These are phyloP conservation scores for Prionailurus bengalensis DNA, from an alignment of 2,113 vertebrate genomes.

Conservation along the genomic window DNA sequence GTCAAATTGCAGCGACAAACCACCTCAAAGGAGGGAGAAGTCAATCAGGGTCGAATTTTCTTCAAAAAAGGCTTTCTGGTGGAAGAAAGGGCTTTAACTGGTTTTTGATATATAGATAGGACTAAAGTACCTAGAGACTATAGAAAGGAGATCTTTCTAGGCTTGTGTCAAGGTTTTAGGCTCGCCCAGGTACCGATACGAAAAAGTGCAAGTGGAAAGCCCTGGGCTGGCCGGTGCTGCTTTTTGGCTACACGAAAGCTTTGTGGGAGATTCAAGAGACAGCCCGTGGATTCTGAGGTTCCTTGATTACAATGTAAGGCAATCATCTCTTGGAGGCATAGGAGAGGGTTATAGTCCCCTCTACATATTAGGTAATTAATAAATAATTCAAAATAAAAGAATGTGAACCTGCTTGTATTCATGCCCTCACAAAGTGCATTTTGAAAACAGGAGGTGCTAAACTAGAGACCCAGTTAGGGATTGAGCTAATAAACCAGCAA, in stretches of 20 bases:
- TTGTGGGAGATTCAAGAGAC: background rate
- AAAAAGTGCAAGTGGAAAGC: background rate
- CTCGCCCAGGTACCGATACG: background rate
- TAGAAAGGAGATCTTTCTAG: background rate
- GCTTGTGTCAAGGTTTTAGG: background rate
- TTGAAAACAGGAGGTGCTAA: background rate
- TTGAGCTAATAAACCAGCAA: conserved; percentile 20
- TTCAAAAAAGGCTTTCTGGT: background rate
- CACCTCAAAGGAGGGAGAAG: background rate
- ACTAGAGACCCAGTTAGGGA: background rate
- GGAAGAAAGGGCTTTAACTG: background rate
- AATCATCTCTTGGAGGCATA: background rate
- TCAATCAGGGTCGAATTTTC: background rate
- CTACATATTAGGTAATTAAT: background rate
- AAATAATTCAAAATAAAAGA: conserved; percentile 32
- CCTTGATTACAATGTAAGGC: background rate
- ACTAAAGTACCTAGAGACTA: background rate
- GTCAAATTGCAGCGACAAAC: background rate
- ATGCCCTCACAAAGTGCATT: background rate
- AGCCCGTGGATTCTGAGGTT: background rate
- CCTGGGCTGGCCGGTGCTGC: accelerated
- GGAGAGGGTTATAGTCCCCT: background rate
- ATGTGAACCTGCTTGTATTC: background rate
- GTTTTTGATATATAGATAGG: background rate
- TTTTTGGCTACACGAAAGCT: background rate